Evolutionary conservation across 2,113 vertebrate species (phyloP).

Genomic region (Dendropsophus ebraccatus): DNA sequence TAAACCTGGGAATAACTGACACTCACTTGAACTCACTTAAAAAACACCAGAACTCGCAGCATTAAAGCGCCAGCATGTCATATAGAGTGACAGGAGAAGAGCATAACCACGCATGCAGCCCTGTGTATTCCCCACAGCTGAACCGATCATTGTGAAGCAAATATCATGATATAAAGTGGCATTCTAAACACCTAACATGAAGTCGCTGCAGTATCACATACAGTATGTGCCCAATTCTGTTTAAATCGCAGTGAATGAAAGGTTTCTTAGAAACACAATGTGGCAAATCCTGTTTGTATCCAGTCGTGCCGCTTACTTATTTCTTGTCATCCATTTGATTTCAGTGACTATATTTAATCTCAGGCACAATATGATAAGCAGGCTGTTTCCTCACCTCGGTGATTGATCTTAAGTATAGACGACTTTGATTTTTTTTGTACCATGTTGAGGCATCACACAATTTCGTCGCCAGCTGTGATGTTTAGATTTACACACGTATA

Average conservation of each 20-base stretch:
- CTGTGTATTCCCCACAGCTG: not conserved
- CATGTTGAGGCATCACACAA: not conserved
- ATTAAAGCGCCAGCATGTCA: not conserved
- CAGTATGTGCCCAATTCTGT: not conserved
- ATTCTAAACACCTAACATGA: constrained; percentile 1
- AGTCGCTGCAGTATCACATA: not conserved
- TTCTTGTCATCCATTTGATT: not conserved
- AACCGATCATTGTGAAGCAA: constrained; percentile 1
- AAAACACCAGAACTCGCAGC: not conserved
- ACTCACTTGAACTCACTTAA: not conserved
- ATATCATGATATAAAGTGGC: constrained; percentile 12
- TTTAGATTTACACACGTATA: constrained; percentile 5
- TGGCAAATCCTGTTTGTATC: not conserved
- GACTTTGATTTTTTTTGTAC: not conserved
- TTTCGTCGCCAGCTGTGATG: constrained; percentile 11
- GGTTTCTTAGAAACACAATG: not conserved
- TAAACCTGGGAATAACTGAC: not conserved
- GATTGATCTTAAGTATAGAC: not conserved
- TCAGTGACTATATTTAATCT: not conserved
- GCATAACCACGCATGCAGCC: not conserved
- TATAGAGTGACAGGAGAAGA: constrained; percentile 5
- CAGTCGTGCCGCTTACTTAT: not conserved
- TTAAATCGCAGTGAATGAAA: not conserved
- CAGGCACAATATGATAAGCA: not conserved
- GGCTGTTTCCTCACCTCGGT: not conserved